phyloP scores from a whole-genome alignment of 1,140 invertebrate species.

The Eupeodes corollae region DNA sequence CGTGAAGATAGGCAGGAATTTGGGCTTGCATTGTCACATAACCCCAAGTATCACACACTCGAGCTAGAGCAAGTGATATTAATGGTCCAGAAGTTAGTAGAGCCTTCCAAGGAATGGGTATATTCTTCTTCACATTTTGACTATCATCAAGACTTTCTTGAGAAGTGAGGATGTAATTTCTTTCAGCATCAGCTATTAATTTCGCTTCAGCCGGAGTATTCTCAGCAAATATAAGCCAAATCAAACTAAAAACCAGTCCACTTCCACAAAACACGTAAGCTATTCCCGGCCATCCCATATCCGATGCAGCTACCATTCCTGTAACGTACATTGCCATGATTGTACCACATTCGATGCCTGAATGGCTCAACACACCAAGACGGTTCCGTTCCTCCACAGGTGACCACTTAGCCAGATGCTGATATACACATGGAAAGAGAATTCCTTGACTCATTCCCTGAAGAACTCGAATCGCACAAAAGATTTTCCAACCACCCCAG shows the following conservation, averaged over 20 bases:
- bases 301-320: slow-evolving; percentile 51
- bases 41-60: slow-evolving; percentile 81
- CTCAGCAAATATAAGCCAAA: slow-evolving; percentile 52
- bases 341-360: slow-evolving; percentile 58
- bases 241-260: slow-evolving; percentile 46
- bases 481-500: slow-evolving; percentile 48
- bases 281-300: slow-evolving; percentile 61
- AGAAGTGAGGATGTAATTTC: slow-evolving; percentile 46
- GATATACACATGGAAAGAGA: slow-evolving; percentile 65
- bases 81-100: slow-evolving; percentile 69
- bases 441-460: slow-evolving; percentile 70
- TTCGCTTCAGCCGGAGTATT: slow-evolving; percentile 51
- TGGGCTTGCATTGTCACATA: slow-evolving; percentile 85
- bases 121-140: slow-evolving; percentile 9
- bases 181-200: slow-evolving; percentile 48
- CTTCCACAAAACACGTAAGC: slow-evolving; percentile 64
- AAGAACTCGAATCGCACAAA: slow-evolving; percentile 49
- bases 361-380: slow-evolving; percentile 46
- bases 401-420: slow-evolving; percentile 68
- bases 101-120: slow-evolving; percentile 55
- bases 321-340: slow-evolving; percentile 55
- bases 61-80: slow-evolving; percentile 68
- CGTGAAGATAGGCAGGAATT: slow-evolving; percentile 80
- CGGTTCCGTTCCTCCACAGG: slow-evolving; percentile 46
- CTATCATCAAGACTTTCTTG: slow-evolving; percentile 15